phyloP scores from a whole-genome alignment of 2,113 vertebrate genomes.

The Nibea albiflora region DNA sequence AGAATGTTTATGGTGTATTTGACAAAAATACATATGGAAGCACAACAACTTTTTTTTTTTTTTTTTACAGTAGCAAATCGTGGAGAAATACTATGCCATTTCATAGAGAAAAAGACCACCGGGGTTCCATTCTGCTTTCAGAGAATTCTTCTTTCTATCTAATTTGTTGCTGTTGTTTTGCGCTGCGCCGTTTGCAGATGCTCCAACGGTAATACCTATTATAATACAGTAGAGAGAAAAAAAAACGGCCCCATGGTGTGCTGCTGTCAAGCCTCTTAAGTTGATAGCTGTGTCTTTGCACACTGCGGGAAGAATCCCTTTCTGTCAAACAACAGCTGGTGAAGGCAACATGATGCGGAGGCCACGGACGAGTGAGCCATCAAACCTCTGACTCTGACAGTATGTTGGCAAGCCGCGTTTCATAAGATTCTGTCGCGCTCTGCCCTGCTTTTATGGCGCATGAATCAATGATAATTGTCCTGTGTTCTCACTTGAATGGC shows the following conservation, averaged over 20 bases:
- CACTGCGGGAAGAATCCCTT: slow-evolving; percentile 71
- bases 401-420: slow-evolving; percentile 75
- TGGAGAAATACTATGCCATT: slow-evolving; percentile 2
- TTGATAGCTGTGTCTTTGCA: slow-evolving; percentile 77
- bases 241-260: slow-evolving; percentile 56
- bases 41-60: background rate
- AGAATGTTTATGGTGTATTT: slow-evolving; percentile 15
- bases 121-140: slow-evolving; percentile 15
- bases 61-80: slow-evolving; percentile 15
- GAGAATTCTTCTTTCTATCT: background rate
- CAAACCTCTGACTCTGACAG: slow-evolving; percentile 76
- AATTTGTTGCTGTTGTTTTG: slow-evolving; percentile 54
- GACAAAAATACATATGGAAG: slow-evolving; percentile 25
- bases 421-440: slow-evolving; percentile 70
- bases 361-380: slow-evolving; percentile 81
- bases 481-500: slow-evolving; percentile 65
- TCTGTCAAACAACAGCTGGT: slow-evolving; percentile 81
- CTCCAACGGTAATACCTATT: slow-evolving; percentile 64
- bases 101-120: slow-evolving; percentile 8
- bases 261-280: slow-evolving; percentile 75
- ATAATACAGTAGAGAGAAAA: slow-evolving; percentile 61
- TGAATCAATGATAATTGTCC: slow-evolving; percentile 75
- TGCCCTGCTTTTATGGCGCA: slow-evolving; percentile 64
- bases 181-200: slow-evolving; percentile 54
- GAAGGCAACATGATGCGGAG: slow-evolving; percentile 77